Conservation (phyloP, 2,888 invertebrate species). For the Latrodectus hesperus region DNA sequence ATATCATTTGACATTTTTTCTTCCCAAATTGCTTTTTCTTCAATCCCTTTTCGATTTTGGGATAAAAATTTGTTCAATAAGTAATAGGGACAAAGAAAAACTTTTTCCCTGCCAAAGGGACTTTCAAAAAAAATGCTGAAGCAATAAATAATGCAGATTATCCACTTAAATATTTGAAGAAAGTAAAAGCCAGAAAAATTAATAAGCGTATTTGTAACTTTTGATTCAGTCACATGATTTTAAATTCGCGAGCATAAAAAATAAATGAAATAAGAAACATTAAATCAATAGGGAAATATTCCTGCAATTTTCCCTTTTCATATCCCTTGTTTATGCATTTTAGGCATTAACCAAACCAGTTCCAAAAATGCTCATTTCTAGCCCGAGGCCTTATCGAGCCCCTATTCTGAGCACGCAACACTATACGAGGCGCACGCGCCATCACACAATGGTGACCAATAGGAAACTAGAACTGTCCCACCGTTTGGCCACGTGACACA, state of each 20-base stretch:
- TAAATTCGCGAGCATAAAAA: too few species aligned
- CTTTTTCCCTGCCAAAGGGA: too few species aligned
- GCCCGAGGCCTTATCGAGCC: slow-evolving; percentile 21
- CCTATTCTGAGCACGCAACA: slow-evolving; percentile 37
- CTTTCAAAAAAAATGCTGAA: too few species aligned
- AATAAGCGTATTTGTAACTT: too few species aligned
- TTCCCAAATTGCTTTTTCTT: neutral
- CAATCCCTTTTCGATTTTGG: too few species aligned
- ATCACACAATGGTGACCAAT: slow-evolving; percentile 40
- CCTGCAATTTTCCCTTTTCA: slow-evolving; percentile 11
- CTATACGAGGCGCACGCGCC: slow-evolving; percentile 41
- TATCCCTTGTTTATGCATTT: neutral
- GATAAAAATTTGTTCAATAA: too few species aligned
- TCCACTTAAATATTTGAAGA: too few species aligned
- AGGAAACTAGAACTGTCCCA: slow-evolving; percentile 40
- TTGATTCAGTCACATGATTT: too few species aligned
- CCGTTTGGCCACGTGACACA: slow-evolving; percentile 56
- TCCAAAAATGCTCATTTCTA: slow-evolving; percentile 28
- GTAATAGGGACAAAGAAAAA: too few species aligned
- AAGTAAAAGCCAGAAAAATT: too few species aligned
- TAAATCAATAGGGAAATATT: neutral
- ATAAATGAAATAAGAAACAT: too few species aligned
- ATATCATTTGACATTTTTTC: slow-evolving; percentile 26
- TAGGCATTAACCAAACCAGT: neutral
- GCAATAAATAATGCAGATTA: too few species aligned